phyloP scores from a whole-genome alignment of 2,888 invertebrate species.

The Meteorus cinctellus region DNA sequence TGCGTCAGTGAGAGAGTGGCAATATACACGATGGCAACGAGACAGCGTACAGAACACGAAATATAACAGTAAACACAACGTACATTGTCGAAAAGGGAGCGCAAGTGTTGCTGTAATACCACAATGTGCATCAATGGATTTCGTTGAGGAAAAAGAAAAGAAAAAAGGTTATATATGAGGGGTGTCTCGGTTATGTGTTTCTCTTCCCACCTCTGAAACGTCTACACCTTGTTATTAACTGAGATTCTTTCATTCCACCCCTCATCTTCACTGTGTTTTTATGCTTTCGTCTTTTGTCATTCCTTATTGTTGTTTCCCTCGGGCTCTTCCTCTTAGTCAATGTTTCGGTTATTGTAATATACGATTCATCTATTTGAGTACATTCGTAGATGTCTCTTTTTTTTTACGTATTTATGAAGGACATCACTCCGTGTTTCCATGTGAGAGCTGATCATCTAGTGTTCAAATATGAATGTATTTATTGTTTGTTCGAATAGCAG shows the following conservation, averaged over 20 bases:
- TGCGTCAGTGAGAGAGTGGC: constrained; percentile 33
- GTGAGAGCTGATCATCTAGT: no score
- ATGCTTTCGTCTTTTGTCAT: not conserved
- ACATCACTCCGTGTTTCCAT: no score
- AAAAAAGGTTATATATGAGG: not conserved
- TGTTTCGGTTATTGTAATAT: not conserved
- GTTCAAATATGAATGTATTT: not conserved
- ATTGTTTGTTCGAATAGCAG: no score
- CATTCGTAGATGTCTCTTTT: no score
- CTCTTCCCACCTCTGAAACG: constrained; percentile 12
- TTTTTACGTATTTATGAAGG: no score
- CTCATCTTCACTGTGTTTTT: not conserved
- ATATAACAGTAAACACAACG: constrained; percentile 5
- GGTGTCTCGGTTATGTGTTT: not conserved
- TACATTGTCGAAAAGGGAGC: not conserved
- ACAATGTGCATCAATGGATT: constrained; percentile 19
- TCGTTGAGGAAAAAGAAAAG: not conserved
- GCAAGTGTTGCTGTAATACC: not conserved
- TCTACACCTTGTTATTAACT: constrained; percentile 33
- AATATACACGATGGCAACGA: constrained; percentile 27
- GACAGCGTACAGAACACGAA: not conserved
- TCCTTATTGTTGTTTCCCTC: not conserved
- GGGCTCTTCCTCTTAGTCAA: not conserved
- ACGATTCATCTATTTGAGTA: not conserved
- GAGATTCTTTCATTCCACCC: constrained; percentile 8